Percentiles rank a stretch among this genome's conserved stretches.
Evolutionary conservation across 2,113 vertebrate genomes (phyloP).

Genomic region (Bungarus multicinctus): DNA sequence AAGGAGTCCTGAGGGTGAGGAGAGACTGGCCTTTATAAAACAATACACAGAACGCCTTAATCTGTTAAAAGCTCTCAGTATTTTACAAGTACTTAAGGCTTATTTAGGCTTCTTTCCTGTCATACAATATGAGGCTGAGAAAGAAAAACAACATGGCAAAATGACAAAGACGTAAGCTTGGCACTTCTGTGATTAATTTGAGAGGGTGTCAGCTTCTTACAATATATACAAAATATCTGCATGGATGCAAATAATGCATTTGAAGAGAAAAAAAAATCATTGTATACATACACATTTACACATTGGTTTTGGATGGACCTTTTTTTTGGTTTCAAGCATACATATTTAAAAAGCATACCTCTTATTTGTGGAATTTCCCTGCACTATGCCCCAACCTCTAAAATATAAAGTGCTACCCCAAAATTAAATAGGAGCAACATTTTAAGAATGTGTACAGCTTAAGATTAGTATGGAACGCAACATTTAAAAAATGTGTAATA

Average conservation of each 20-base stretch:
- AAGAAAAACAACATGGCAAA: slow-evolving; percentile 49
- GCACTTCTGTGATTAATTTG: slow-evolving; percentile 77
- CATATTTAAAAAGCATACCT: slow-evolving; percentile 61
- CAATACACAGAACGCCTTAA: slow-evolving; percentile 46
- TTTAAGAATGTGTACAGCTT: slow-evolving; percentile 15
- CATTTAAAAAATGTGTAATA: slow-evolving; percentile 70
- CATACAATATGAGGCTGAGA: slow-evolving; percentile 58
- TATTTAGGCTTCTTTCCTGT: slow-evolving; percentile 63
- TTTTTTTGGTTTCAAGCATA: slow-evolving; percentile 73
- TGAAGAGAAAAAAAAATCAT: slow-evolving; percentile 56
- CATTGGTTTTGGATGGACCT: slow-evolving; percentile 56
- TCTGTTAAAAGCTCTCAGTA: slow-evolving; percentile 59
- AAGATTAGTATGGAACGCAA: slow-evolving; percentile 66
- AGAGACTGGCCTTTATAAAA: neutral
- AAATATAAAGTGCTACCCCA: slow-evolving; percentile 72
- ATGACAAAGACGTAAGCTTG: slow-evolving; percentile 65
- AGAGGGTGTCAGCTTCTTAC: slow-evolving; percentile 67
- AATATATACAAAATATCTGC: slow-evolving; percentile 61
- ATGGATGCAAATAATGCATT: slow-evolving; percentile 61
- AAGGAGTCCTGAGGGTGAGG: neutral
- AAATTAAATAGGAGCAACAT: slow-evolving; percentile 64
- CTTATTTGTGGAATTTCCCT: slow-evolving; percentile 67
- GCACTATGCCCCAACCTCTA: slow-evolving; percentile 62
- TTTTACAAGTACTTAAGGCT: slow-evolving; percentile 71
- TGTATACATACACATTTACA: slow-evolving; percentile 68